phyloP scores from a whole-genome alignment of 2,113 vertebrate species.

The Hippocampus guttulatus region DNA sequence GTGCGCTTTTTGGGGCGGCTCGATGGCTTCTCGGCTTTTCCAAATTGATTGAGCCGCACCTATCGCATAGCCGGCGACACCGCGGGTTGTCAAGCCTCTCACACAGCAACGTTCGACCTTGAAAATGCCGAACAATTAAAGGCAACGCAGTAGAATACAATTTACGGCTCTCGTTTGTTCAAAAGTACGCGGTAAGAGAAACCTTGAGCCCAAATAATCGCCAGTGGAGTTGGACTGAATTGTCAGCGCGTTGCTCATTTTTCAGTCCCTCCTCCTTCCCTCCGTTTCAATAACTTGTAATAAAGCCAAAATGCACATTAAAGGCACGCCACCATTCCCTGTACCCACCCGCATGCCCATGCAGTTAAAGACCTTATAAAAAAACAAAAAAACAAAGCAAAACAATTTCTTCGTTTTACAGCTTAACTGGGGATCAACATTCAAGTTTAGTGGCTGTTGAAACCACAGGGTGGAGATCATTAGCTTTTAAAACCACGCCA shows the following conservation, averaged over 20 bases:
- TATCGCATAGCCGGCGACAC: conserved; percentile 33
- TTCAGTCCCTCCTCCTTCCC: conserved; percentile 11
- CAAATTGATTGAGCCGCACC: conserved; percentile 48
- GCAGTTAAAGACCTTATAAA: background rate
- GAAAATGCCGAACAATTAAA: background rate
- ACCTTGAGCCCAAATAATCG: conserved; percentile 9
- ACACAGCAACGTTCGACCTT: background rate
- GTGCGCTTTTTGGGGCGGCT: conserved; percentile 46
- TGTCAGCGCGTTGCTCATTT: conserved; percentile 23
- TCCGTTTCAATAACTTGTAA: background rate
- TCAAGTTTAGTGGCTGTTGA: background rate
- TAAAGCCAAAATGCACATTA: background rate
- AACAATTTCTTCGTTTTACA: background rate
- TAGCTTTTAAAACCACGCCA: background rate
- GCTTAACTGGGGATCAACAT: background rate
- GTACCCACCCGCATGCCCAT: too few species aligned
- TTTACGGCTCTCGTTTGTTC: too few species aligned
- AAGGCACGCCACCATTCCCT: background rate
- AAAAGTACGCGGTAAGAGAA: too few species aligned
- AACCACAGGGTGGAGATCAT: background rate
- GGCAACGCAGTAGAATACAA: too few species aligned
- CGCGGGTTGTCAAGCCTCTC: background rate
- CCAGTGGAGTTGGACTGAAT: background rate
- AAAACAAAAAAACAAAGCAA: background rate
- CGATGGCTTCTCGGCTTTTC: conserved; percentile 46